Percentiles rank a stretch among this genome's conserved stretches.
These are phyloP conservation scores for Eilema griseolum DNA, from an alignment of 2,888 invertebrate species.

Conservation along the genomic window DNA sequence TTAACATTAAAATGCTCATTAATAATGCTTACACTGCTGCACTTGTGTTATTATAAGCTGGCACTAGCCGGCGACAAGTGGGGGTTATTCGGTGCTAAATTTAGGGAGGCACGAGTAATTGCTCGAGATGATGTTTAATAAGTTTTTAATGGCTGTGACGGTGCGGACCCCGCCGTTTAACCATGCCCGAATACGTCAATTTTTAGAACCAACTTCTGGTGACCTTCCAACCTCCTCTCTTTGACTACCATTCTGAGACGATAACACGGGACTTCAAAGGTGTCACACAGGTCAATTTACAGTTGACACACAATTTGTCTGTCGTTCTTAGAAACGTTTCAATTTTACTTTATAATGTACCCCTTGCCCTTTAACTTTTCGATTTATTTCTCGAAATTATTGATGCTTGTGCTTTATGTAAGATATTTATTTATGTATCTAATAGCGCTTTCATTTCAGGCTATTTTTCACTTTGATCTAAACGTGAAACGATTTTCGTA, in stretches of 20 bases:
- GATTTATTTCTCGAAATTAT: constrained; percentile 54
- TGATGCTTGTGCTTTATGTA: constrained; percentile 40
- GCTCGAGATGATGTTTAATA: constrained; percentile 90
- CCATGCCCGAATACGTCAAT: constrained; percentile 69
- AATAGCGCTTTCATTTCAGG: neutral
- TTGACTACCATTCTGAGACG: constrained; percentile 12
- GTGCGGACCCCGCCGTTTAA: constrained; percentile 75
- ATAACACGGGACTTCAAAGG: constrained; percentile 12
- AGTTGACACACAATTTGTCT: constrained; percentile 56
- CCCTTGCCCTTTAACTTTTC: constrained; percentile 62
- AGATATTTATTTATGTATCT: constrained; percentile 10
- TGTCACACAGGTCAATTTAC: constrained; percentile 41
- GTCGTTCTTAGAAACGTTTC: constrained; percentile 60
- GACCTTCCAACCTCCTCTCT: constrained; percentile 43
- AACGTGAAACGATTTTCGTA: neutral
- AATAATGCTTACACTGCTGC: constrained; percentile 33
- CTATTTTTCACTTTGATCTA: neutral
- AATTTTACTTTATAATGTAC: constrained; percentile 68
- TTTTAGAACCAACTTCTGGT: constrained; percentile 58
- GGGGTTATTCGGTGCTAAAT: constrained; percentile 46
- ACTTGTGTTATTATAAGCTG: constrained; percentile 31
- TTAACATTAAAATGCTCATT: neutral
- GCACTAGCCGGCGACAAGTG: constrained; percentile 42
- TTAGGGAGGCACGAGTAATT: constrained; percentile 82
- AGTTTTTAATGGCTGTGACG: constrained; percentile 89